Evolutionary conservation across 2,113 vertebrate species (phyloP), one percentile per base, ranked within the genome.

Genomic region (Catharus bicknelli): DNA sequence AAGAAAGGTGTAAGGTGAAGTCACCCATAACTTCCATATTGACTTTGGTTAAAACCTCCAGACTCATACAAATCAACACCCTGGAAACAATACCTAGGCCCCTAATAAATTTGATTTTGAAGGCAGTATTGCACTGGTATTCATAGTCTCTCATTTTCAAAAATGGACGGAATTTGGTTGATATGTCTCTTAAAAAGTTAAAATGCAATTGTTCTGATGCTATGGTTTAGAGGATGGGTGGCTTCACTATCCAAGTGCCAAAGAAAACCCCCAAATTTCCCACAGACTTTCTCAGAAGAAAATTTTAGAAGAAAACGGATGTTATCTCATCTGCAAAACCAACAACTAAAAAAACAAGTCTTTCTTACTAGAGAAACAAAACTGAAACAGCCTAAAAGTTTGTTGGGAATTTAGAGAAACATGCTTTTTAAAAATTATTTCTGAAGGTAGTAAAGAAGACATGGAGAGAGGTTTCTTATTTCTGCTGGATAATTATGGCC

Each of bases 291-390:
- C 16, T 57, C 19, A 29, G 13, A 54, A 32, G 5, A 62, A 45
- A 74, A 50, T 69, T 96, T 96, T 90, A 67, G 66, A 70, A 93
- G 34, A 58, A 89, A 78, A 74, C 34, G 20, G 11, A 15, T 30
- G 13, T 32, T 86, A 79, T 83, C 61, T 83, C 45, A 92, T 68
- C 63, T 27, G 2, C 26, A 68, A 94, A 25, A 45, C 11, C 26
- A 86, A 10, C 34, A 67, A 82, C 75, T 95, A 82, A 25, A 86
- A 29, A 75, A 75, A 61, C 17, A 73, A 51, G 12, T 34, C 11
- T 18, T 64, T 51, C 23, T 69, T 57, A n/a, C 4, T 38, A 11
- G 29, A 30, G 20, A 58, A 10, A 50, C 58, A 42, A 83, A 4
- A 0, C 2, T 3, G 3, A 48, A 78, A n/a, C 11, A 2, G 3